Evolutionary conservation across 2,797 vertebrate genomes (phyloP).

Genomic region (Danio jaintianensis): DNA sequence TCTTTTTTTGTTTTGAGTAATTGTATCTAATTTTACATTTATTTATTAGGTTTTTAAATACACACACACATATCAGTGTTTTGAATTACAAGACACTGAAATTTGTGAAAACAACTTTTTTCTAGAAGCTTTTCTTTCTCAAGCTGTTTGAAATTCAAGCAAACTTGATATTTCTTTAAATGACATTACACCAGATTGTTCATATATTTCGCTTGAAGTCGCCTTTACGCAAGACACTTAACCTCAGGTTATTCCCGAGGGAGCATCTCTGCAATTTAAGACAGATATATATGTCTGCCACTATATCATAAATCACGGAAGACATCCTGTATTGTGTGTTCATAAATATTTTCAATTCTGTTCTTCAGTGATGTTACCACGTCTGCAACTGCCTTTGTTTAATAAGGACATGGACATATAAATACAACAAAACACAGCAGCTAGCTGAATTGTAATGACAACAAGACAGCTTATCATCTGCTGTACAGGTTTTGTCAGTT

Average conservation of each 20-base stretch:
- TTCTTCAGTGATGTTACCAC: neutral
- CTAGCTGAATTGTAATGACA: neutral
- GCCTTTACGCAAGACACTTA: neutral
- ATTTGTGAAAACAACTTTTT: too few species aligned
- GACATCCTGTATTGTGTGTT: neutral
- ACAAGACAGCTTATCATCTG: neutral
- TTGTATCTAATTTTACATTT: too few species aligned
- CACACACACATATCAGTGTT: too few species aligned
- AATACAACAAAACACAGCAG: neutral
- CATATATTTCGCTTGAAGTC: too few species aligned
- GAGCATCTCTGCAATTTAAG: neutral
- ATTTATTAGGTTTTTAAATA: too few species aligned
- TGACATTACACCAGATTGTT: too few species aligned
- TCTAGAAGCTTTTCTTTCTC: too few species aligned
- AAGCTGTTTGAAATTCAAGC: too few species aligned
- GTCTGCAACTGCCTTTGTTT: neutral
- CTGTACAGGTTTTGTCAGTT: neutral
- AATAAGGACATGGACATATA: neutral
- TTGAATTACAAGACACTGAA: too few species aligned
- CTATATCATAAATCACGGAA: neutral
- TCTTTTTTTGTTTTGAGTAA: too few species aligned
- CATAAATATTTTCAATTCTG: neutral
- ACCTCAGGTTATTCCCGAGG: neutral
- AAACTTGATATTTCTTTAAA: too few species aligned
- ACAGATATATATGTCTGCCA: neutral